phyloP scores from a whole-genome alignment of 2,888 invertebrate species.

The Ophion ventricosus region DNA sequence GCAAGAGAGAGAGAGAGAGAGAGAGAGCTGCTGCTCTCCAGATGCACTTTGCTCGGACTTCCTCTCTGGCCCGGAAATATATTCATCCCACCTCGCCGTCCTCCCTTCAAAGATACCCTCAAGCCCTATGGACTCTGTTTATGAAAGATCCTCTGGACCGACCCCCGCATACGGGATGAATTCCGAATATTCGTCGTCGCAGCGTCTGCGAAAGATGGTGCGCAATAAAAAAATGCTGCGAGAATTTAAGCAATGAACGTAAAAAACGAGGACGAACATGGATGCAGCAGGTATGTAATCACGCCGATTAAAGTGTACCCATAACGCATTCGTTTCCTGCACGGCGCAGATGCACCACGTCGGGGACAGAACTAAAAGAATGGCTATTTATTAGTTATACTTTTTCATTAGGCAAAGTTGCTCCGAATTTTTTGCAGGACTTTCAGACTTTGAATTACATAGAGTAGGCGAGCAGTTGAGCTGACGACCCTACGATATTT shows the following conservation, averaged over 20 bases:
- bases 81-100: constrained; percentile 16
- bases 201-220: not conserved
- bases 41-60: constrained; percentile 16
- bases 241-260: not conserved
- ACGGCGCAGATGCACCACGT: not conserved
- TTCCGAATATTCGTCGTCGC: not conserved
- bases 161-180: constrained; percentile 7
- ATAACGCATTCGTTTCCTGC: not conserved
- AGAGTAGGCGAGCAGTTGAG: not conserved
- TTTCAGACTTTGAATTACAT: not conserved
- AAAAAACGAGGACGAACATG: not conserved
- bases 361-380: not conserved
- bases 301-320: not conserved
- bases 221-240: not conserved
- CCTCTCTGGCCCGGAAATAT: constrained; percentile 11
- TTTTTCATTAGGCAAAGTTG: not conserved
- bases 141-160: not conserved
- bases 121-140: not conserved
- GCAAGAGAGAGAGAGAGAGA: not conserved
- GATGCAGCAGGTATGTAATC: constrained; percentile 34
- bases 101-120: constrained; percentile 25
- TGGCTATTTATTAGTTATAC: not conserved
- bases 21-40: not conserved
- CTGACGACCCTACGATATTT: constrained; percentile 2
- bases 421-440: not conserved